A percentile compares a stretch with the other conserved stretches of the same genome.
Conservation (phyloP, 2,797 vertebrate genomes). For the Cryptoprocta ferox region DNA sequence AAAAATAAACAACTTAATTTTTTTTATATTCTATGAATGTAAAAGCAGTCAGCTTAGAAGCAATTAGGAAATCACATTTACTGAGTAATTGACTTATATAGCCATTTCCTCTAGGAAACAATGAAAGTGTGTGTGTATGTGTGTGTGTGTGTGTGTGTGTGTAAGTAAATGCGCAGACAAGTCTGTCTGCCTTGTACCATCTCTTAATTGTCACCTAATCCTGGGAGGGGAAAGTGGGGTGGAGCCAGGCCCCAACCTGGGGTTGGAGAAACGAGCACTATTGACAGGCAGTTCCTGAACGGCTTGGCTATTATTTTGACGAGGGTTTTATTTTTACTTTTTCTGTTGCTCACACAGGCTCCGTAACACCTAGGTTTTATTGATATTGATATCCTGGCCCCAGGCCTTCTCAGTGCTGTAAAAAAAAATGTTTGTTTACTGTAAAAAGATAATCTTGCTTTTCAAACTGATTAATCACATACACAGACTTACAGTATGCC, state of each 20-base stretch:
- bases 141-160: not conserved
- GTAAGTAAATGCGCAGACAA: not conserved
- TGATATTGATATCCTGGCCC: conserved; percentile 33
- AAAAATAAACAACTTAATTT: not conserved
- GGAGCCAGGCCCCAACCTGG: not conserved
- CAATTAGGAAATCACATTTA: conserved; percentile 16
- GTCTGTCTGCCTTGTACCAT: not conserved
- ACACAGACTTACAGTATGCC: conserved; percentile 7
- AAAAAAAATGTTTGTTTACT: conserved; percentile 68
- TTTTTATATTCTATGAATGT: not conserved
- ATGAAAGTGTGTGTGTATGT: not conserved
- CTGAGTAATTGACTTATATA: not conserved
- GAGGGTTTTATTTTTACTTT: conserved; percentile 13
- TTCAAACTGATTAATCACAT: conserved; percentile 70
- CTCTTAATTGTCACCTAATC: conserved; percentile 17
- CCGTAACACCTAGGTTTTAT: not conserved
- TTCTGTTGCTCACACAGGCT: not conserved
- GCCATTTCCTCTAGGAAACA: conserved; percentile 36
- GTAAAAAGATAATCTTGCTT: conserved; percentile 69
- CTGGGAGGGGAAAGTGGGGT: not conserved
- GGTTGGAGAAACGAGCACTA: not conserved
- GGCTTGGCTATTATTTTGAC: conserved; percentile 39
- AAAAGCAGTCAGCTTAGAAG: conserved; percentile 43
- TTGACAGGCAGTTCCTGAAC: not conserved
- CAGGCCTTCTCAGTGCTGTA: not conserved